Evolutionary conservation across 1,140 invertebrate genomes (phyloP), one percentile per base, ranked within the genome.

Genomic region (Drosophila setifemur): DNA sequence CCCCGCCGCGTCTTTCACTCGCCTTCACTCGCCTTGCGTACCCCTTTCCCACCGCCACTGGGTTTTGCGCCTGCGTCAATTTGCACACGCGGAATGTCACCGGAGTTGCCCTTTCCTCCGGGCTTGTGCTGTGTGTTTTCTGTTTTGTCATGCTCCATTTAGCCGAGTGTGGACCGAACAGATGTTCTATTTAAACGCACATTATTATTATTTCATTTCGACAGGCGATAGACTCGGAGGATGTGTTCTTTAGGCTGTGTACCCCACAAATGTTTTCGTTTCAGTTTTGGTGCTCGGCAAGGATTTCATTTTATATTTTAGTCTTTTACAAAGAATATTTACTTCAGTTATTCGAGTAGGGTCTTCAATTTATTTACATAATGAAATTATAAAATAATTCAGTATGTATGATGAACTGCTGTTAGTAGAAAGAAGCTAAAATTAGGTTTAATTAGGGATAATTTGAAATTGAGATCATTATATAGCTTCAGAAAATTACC

Each of bases 131-230:
- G 87, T 83, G 78, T 88, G 81, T 88, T 88, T 89, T 89, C 66
- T 89, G 82, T 89, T 88, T 89, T 88, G 88, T 90, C 85, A 90
- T 90, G 88, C 88, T 90, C 88, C 88, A 90, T 90, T 90, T 90
- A 90, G 60, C 81, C 82, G 81, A 86, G 88, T 90, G 88, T 79
- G 81, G 74, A 85, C 81, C 73, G 88, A 90, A 89, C 88, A 89
- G 88, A 90, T 90, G 88, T 90, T 90, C 82, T 74, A 82, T 90
- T 89, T 89, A 89, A 90, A 88, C 88, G 88, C 85, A 79, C 76
- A 89, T 90, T 89, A 90, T 85, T 83, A 87, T 88, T 88, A 87
- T 88, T 87, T 71, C 82, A 86, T 86, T 86, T 86, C 82, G 72
- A 75, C 72, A 63, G 75, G 48, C 71, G 74, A 86, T 76, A 54